Base-by-base conservation (phyloP, 1,140 invertebrate genomes). In the Drosophila pectinifera region DNA sequence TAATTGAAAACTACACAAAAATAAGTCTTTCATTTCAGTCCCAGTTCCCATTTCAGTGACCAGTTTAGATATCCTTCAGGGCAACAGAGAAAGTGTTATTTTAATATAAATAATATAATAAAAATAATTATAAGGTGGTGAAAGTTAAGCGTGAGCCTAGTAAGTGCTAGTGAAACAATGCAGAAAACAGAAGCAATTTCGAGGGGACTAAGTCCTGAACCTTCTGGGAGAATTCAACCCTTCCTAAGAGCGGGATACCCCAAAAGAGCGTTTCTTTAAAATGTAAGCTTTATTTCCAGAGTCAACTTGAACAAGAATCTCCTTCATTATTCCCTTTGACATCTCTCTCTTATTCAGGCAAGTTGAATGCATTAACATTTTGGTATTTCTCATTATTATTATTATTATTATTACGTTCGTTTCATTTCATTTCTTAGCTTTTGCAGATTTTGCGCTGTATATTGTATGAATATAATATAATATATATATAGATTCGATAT, bases 401-500 rank as follows among this genome's bases (percentile, higher is more conserved):
- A 13, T 57, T 22, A 28, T 58, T 43, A 31, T 48, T 36, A 34
- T 73, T 73, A 48, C 26, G 43, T 74, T 61, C 13, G 8, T 18
- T 31, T 38, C 22, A 36, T 34, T 38, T 53, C 13, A n/a, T n/a
- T n/a, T 49, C 8, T 34, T 57, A 18, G 51, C 18, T 62, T 41
- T 58, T 43, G 38, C 61, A 49, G 24, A 39, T 36, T 49, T 61
- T 74, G 68, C 72, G 68, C 67, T 74, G 69, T 79, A 68, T 63
- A 64, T 74, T 64, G 28, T 68, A 61, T 77, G 80, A 74, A 80
- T 59, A 64, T 69, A 36, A 22, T 70, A 67, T 45, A 62, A 42
- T 62, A 49, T 80, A 68, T 59, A 42, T 81, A 81, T 81, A 78
- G 59, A 65, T 77, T 38, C 56, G 55, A 67, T 74, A 49, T 81